Conservation (phyloP, 2,113 vertebrate genomes). For the Ornithorhynchus anatinus region DNA sequence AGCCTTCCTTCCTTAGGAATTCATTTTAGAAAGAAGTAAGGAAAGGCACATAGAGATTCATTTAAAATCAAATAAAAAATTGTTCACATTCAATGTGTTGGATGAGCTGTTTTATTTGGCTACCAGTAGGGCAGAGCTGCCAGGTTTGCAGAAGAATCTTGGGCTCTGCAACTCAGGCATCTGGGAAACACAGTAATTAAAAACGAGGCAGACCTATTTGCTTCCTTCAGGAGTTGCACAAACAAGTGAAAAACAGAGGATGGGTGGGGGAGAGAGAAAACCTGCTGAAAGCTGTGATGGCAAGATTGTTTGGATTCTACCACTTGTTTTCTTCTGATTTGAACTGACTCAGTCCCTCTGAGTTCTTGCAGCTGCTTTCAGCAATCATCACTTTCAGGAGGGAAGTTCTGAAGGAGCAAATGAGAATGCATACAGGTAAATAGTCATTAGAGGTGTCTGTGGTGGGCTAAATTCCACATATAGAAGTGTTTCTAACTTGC, state of each 20-base stretch:
- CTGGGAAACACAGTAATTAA: conserved; percentile 41
- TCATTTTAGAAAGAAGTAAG: too few species aligned
- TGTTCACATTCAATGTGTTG: neutral
- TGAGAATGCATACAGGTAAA: conserved; percentile 40
- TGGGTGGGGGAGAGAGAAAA: conserved; percentile 16
- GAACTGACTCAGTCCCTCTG: neutral
- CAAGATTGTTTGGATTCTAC: neutral
- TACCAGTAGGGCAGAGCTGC: conserved; percentile 22
- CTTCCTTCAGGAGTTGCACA: conserved; percentile 3
- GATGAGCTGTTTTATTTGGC: neutral
- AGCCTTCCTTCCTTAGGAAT: too few species aligned
- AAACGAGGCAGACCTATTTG: conserved; percentile 26
- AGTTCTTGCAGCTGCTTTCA: neutral
- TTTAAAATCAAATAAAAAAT: neutral
- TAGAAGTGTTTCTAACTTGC: neutral
- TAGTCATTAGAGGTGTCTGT: conserved; percentile 54
- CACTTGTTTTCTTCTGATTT: neutral
- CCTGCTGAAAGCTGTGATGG: neutral
- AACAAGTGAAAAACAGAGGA: conserved; percentile 30
- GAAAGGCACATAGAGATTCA: too few species aligned
- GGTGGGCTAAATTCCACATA: conserved; percentile 18
- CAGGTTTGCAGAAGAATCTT: conserved; percentile 7
- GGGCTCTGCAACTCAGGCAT: neutral
- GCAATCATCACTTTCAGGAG: neutral
- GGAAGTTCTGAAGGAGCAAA: neutral